These are phyloP conservation scores for Pseudachorutes palmiensis DNA, from an alignment of 1,140 invertebrate species.

Conservation along the genomic window DNA sequence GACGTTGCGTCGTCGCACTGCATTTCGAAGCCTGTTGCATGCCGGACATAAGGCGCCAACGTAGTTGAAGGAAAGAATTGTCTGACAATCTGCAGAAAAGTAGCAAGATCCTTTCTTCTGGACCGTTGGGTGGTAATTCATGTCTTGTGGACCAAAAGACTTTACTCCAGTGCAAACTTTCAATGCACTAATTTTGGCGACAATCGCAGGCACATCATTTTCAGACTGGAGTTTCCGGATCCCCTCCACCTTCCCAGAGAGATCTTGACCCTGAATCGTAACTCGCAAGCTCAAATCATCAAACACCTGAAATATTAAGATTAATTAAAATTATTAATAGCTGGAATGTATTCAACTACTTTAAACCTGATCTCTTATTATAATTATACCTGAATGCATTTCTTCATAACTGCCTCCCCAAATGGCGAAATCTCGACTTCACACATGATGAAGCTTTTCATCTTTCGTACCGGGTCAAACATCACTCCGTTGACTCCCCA, in stretches of 20 bases:
- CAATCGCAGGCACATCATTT: conserved; percentile 9
- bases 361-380: too few species aligned
- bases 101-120: conserved; percentile 9
- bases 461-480: conserved; percentile 16
- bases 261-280: conserved; percentile 16
- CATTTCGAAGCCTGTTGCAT: conserved; percentile 6
- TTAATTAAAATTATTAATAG: background rate
- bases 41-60: conserved; percentile 11
- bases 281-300: conserved; percentile 17
- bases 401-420: conserved; percentile 5
- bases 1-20: background rate
- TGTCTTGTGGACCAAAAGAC: conserved; percentile 12
- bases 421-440: conserved; percentile 10
- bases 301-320: conserved; percentile 4
- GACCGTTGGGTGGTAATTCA: conserved; percentile 9
- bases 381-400: conserved; percentile 15
- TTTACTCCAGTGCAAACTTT: conserved; percentile 18
- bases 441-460: conserved; percentile 14
- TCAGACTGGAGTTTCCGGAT: background rate
- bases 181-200: background rate
- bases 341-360: too few species aligned
- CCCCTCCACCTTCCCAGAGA: conserved; percentile 2
- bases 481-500: conserved; percentile 20
- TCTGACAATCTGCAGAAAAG: conserved; percentile 16
- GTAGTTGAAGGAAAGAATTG: conserved; percentile 4